Evolutionary conservation across 2,888 invertebrate genomes (phyloP), one percentile per base, ranked within the genome.

Genomic region (Phalangium opilio): DNA sequence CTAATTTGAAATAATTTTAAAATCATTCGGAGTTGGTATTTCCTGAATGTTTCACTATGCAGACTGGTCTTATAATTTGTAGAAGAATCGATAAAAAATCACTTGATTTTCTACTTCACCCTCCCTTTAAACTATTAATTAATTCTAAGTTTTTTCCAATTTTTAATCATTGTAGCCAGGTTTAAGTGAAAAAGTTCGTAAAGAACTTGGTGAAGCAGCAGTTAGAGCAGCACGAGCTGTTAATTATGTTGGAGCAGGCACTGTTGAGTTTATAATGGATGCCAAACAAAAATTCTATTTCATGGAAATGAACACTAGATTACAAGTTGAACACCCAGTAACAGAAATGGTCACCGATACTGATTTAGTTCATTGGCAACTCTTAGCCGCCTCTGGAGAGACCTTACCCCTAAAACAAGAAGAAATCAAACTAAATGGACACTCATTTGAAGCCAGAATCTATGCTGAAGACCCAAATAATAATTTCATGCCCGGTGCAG

Each of bases 281-380:
- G 75, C 81, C 45, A 70, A 74, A 46, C 79, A 86, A 55, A 79
- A 81, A 51, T 98, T 98, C 65, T 90, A 87, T 70, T 98, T 98
- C 65, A 98, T 98, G 98, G 98, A 98, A 73, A 98, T 98, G 98
- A 98, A 98, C 67, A 98, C 98, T 0, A 44, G 55, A 36, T 70
- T 90, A 27, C 89, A 90, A 67, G 90, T 93, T 0, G 93, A 95
- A 63, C 93, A 95, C 73, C 91, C 93, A 0, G 81, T 98, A 49
- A 87, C 93, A 0, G 98, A 98, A 71, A 93, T 93, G 80, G 86
- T 98, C 40, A 98, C 96, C 35, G 85, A 80, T 68, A 83, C 83
- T 0, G 98, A 98, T 71, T 73, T 98, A 53, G 98, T 98, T 0
- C 95, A 98, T 64, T 98, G 96, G 98, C 98, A 98, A 67, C 59